Base-by-base conservation (phyloP, 2,888 invertebrate genomes). In the Fragum fragum region DNA sequence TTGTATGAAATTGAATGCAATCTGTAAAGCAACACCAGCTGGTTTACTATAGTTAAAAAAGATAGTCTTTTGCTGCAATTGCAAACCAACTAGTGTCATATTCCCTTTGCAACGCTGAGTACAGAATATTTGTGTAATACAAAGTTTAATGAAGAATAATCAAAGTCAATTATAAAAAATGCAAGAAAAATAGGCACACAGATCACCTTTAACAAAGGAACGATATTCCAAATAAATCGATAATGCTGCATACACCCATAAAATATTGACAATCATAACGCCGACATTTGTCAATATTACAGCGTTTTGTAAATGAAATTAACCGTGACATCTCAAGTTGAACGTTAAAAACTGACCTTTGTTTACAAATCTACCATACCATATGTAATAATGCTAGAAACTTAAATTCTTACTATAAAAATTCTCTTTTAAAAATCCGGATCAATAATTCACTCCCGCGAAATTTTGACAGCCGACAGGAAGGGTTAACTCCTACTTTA, bases 391-490 rank as follows among this genome's bases (percentile, higher is more conserved):
- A 9, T 47, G 47, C 47, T 18, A 47, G n/a, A n/a, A n/a, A n/a
- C n/a, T n/a, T n/a, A n/a, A n/a, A n/a, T n/a, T n/a, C n/a, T n/a
- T n/a, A n/a, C n/a, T n/a, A n/a, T n/a, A n/a, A n/a, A n/a, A n/a
- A n/a, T n/a, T n/a, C n/a, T 47, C 14, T 47, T 47, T 9, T 47
- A 47, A 47, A 47, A n/a, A 9, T 47, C 47, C 47, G 14, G 47
- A 47, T 47, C 47, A n/a, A 47, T 47, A 47, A 2, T 57, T 57
- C 26, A 16, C 57, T 63, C 36, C 28, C 63, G 63, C 63, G 63
- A 63, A 63, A 63, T 63, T 63, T 63, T 63, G 63, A 63, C 63
- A 63, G 63, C 63, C 63, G 63, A 63, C 63, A 14, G 63, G 63
- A 63, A 63, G 36, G 18, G n/a, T n/a, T 32, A 32, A 23, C 63